Percentiles rank a stretch among this genome's conserved stretches.
phyloP scores from a whole-genome alignment of 2,797 vertebrate species.

The Antrozous pallidus region DNA sequence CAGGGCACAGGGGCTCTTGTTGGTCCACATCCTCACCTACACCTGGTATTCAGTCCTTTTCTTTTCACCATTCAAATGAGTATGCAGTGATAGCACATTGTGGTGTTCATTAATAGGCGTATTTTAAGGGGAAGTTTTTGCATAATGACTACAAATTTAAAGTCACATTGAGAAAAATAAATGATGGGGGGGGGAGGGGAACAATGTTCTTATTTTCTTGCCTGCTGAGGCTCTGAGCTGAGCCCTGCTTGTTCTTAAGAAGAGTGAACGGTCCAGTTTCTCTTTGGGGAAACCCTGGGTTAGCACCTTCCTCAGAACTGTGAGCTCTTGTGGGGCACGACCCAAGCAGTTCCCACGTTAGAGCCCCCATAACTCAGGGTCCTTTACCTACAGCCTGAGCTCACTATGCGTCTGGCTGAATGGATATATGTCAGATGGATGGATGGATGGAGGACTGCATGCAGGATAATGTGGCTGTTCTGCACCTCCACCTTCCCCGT shows the following conservation, averaged over 20 bases:
- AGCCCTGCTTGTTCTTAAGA: neutral
- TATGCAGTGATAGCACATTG: neutral
- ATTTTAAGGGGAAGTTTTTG: conserved; percentile 6
- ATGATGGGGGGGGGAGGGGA: neutral
- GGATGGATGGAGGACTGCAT: neutral
- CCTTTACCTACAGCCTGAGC: neutral
- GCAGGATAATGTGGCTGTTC: neutral
- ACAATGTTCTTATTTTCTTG: conserved; percentile 8
- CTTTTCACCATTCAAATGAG: neutral
- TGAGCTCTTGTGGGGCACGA: neutral
- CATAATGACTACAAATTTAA: neutral
- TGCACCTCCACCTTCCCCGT: neutral
- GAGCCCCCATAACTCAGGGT: neutral
- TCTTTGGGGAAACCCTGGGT: neutral
- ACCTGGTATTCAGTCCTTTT: neutral
- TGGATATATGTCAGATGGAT: too few relatives aligned
- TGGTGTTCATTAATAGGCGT: neutral
- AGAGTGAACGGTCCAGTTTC: neutral
- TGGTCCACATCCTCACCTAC: neutral
- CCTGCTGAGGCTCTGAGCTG: neutral
- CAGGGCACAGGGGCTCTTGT: neutral
- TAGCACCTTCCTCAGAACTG: neutral
- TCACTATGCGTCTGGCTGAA: neutral
- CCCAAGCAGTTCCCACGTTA: neutral
- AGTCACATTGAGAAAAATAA: conserved; percentile 21